Evolutionary conservation across 2,797 vertebrate species (phyloP).

Genomic region (Sebastes variabilis): DNA sequence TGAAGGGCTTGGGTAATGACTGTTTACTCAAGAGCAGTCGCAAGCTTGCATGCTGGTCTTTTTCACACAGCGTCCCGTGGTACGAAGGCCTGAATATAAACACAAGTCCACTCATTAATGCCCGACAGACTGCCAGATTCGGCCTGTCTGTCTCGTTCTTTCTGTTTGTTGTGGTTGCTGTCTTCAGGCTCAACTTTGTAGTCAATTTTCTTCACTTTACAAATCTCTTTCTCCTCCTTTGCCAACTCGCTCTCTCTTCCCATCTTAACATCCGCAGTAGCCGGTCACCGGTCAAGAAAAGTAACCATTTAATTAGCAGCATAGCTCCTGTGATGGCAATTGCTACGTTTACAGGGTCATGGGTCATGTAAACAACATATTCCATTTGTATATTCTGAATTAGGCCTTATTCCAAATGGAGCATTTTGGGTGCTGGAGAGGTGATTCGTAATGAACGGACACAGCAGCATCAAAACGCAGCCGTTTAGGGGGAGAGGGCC

Average conservation of each 20-base stretch:
- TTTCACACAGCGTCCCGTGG: neutral
- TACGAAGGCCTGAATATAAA: conserved; percentile 23
- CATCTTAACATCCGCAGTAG: neutral
- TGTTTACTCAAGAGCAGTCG: conserved; percentile 67
- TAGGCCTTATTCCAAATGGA: neutral
- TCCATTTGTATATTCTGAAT: neutral
- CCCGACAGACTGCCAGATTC: neutral
- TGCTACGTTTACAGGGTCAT: neutral
- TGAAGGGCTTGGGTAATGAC: conserved; percentile 69
- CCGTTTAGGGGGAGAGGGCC: too few species aligned
- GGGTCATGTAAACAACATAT: neutral
- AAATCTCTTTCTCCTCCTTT: neutral
- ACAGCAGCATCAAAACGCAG: too few species aligned
- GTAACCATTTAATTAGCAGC: neutral
- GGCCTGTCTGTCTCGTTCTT: neutral
- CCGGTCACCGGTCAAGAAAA: too few species aligned
- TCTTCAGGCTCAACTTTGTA: conserved; percentile 15
- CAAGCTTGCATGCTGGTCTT: conserved; percentile 35
- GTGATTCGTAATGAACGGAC: neutral
- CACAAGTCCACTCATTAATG: conserved; percentile 30
- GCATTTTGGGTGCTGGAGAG: too few species aligned
- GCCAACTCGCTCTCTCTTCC: neutral
- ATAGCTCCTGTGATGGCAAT: neutral
- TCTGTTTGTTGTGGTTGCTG: conserved; percentile 17
- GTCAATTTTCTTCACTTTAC: neutral